Evolutionary conservation across 2,113 vertebrate species (phyloP).

Genomic region (Seriola dumerili): DNA sequence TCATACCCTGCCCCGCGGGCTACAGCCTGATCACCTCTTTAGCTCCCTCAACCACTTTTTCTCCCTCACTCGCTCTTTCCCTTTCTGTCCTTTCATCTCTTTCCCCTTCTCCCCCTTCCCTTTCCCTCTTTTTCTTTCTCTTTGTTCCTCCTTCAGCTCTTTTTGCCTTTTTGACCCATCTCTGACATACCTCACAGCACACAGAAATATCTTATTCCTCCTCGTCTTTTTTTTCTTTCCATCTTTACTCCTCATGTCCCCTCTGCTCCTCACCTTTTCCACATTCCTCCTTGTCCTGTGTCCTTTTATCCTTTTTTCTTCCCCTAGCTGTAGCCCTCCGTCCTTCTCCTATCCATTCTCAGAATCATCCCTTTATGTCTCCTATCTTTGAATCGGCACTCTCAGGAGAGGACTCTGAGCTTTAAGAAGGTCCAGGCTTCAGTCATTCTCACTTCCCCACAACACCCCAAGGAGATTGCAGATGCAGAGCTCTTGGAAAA

Average conservation of each 20-base stretch:
- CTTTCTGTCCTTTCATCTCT: neutral
- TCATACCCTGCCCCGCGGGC: constrained; percentile 61
- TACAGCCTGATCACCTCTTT: constrained; percentile 64
- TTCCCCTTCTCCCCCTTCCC: neutral
- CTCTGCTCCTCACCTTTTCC: neutral
- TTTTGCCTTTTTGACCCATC: constrained; percentile 2
- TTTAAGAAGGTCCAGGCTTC: neutral
- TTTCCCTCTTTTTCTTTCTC: neutral
- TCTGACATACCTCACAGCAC: neutral
- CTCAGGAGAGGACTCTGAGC: constrained; percentile 22
- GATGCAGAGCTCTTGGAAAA: constrained; percentile 2
- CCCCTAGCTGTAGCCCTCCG: neutral
- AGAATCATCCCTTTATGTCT: neutral
- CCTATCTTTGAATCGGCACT: constrained; percentile 33
- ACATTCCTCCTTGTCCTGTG: neutral
- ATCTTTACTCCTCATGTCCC: neutral
- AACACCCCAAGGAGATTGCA: constrained; percentile 3
- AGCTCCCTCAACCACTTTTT: constrained; percentile 34
- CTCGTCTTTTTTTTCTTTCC: neutral
- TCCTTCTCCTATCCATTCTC: constrained; percentile 17
- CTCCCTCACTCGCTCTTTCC: neutral
- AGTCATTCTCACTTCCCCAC: constrained; percentile 13
- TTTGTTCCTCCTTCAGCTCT: neutral
- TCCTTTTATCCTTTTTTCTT: neutral
- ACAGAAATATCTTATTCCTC: neutral